These are phyloP conservation scores for Platorchestia sp. DNA, from an alignment of 1,140 invertebrate species.

Conservation along the genomic window DNA sequence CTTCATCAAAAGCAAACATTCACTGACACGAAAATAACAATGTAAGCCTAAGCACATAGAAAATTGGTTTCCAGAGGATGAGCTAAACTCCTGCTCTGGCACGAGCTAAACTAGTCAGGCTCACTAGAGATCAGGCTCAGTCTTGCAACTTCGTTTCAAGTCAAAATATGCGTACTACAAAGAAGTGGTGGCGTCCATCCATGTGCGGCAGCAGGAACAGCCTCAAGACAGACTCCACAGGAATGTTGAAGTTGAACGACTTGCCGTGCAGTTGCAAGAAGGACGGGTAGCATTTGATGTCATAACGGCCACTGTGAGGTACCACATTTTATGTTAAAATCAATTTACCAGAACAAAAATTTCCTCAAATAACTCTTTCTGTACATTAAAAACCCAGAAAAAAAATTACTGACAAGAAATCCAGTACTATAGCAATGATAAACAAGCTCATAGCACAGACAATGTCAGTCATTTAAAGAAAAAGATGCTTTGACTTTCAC, in stretches of 20 bases:
- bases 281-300: constrained; percentile 97
- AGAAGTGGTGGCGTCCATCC: constrained; percentile 98
- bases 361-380: not conserved
- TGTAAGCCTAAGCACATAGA: too few species aligned
- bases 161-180: constrained; percentile 89
- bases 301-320: constrained; percentile 87
- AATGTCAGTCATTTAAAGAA: too few species aligned
- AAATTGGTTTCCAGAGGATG: too few species aligned
- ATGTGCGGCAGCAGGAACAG: constrained; percentile 97
- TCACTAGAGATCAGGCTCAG: too few species aligned
- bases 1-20: too few species aligned
- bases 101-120: too few species aligned
- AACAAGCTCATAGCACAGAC: not conserved
- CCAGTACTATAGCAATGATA: not conserved
- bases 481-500: too few species aligned
- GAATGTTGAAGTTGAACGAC: constrained; percentile 99
- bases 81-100: too few species aligned
- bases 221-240: constrained; percentile 93
- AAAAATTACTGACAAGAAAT: not conserved
- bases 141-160: too few species aligned
- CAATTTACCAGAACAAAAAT: not conserved
- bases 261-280: constrained; percentile 99
- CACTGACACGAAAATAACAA: too few species aligned
- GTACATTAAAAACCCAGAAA: not conserved
- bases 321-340: not conserved